Base-by-base conservation (phyloP, 2,888 invertebrate genomes). In the Archips crataeganus region DNA sequence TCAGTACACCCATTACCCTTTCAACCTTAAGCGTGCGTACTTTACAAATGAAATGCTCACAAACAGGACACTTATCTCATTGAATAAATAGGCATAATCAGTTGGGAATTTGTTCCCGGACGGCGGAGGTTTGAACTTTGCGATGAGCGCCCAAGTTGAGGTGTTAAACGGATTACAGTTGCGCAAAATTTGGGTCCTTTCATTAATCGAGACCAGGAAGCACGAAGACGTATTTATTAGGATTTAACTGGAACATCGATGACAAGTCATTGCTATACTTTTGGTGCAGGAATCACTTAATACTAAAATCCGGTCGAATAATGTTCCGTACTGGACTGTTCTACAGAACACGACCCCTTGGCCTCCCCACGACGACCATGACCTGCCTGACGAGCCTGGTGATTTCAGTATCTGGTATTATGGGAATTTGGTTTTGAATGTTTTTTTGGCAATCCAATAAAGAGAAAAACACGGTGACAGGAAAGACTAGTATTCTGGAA, bases 151-250 rank as follows among this genome's bases (percentile, higher is more conserved):
- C 78, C 74, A 84, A 87, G 83, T 86, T 84, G 79, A 85, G 83
- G 87, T 87, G 87, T 84, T 87, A 87, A 89, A 86, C 81, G 84
- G 87, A 88, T 89, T 87, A 88, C 80, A 82, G 84, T 86, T 72
- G 80, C 78, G 75, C 74, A 76, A 76, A 83, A 84, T 85, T 84
- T 66, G 67, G 77, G 80, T 75, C 79, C 81, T 83, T 85, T 83
- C 84, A 86, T 86, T 87, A 87, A 84, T 85, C 79, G 82, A 76
- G 42, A 59, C 70, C 36, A 23, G 39, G 74, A 76, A 45, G 45
- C 61, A 71, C 13, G 71, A 66, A 71, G 34, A 66, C 10, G 42
- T 66, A 71, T 66, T 66, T 66, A 59, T 32, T 34, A 47, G 5
- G 62, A 51, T 67, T 42, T n/a, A 13, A 9, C 2, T 32, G 10